Base-by-base conservation (phyloP, 2,797 vertebrate genomes). In the Sandelia bainsii region DNA sequence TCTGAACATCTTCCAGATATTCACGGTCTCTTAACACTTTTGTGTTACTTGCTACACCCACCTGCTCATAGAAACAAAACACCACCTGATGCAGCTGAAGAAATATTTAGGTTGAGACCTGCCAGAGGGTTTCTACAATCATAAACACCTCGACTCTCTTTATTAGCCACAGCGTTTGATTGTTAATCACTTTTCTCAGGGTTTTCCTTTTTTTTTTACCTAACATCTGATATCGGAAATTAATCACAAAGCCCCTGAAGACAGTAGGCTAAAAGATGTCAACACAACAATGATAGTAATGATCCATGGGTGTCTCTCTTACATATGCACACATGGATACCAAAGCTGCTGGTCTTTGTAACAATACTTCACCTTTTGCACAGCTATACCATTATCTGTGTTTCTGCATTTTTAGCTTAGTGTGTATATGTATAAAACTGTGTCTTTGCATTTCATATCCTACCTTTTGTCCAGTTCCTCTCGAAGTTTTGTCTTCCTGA, bases 391-490 rank as follows among this genome's bases (percentile, higher is more conserved):
- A 52, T 54, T 68, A 50, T 71, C 72, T n/a, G 50, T 7, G 27
- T 34, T 19, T 49, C 22, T 57, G 17, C 39, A 11, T 46, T 34
- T 63, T 42, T 58, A 56, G 8, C 29, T 44, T 48, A n/a, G 23
- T 46, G 22, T 37, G 49, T 17, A 1, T 12, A 22, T 7, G n/a
- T 13, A 60, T 20, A 29, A 45, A 67, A 32, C 4, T 69, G 65
- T 60, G 71, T 22, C 49, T 66, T 50, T 72, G 60, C 29, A 46
- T 37, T 14, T 3, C 48, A 22, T 62, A 5, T 61, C 72, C 46
- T 94, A 99, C 97, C 96, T 96, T 97, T 83, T 92, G 93, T 90
- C 89, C 92, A 40, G 92, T 91, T 56, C 94, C 95, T 0, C 80
- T 76, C 56, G 94, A 94, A 0, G 58, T 79, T 49, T 96, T 95